These are phyloP conservation scores for Zosterops lateralis DNA, from an alignment of 2,113 vertebrate genomes.

Conservation along the genomic window DNA sequence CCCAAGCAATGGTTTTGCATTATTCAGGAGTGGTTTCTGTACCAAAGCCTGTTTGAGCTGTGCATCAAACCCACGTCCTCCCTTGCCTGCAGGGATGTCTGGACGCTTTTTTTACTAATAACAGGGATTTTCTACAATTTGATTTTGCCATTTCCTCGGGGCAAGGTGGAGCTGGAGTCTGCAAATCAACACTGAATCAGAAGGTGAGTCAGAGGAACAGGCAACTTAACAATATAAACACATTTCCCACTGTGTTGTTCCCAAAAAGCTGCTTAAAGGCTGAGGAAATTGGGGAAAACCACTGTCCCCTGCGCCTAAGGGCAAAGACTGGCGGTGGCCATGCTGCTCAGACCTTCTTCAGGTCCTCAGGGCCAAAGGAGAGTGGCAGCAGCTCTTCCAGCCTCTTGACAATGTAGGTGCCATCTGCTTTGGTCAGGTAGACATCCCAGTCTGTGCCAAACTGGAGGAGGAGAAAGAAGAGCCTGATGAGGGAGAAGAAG, in stretches of 20 bases:
- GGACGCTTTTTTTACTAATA: neutral
- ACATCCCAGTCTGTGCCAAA: conserved; percentile 84
- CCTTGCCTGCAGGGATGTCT: neutral
- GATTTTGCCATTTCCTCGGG: neutral
- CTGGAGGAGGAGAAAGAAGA: conserved; percentile 58
- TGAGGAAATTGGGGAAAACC: neutral
- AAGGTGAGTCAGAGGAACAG: neutral
- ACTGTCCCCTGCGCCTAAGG: neutral
- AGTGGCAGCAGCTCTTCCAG: conserved; percentile 83
- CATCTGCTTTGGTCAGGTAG: conserved; percentile 82
- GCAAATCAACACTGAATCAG: neutral
- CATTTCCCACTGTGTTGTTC: neutral
- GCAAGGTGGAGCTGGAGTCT: neutral
- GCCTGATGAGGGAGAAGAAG: neutral
- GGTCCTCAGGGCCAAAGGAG: conserved; percentile 84
- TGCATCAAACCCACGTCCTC: neutral
- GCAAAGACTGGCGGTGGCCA: neutral
- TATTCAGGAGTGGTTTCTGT: neutral
- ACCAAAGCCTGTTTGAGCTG: neutral
- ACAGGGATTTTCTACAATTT: neutral
- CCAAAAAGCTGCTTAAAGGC: neutral
- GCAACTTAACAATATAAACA: neutral
- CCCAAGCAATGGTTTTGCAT: neutral
- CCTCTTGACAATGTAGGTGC: conserved; percentile 71
- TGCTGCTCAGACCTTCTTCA: conserved; percentile 65